Evolutionary conservation across 2,113 vertebrate genomes (phyloP), one percentile per base, ranked within the genome.

Genomic region (Caranx melampygus): DNA sequence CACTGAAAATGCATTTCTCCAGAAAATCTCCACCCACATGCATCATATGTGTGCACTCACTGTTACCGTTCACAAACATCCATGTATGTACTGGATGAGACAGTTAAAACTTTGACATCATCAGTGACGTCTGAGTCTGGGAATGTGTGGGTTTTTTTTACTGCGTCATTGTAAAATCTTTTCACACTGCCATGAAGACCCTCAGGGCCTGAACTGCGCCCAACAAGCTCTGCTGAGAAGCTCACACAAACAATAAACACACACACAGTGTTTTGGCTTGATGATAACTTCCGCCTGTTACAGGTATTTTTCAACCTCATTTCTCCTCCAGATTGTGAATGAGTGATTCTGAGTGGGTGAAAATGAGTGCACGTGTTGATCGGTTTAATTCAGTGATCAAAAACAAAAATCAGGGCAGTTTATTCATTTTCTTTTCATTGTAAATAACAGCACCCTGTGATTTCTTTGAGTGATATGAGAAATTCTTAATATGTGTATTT

Each of bases 161-260:
- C 72, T 62, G 66, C 44, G 7, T 69, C 52, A 13, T 20, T 6
- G 21, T 64, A 37, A 72, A 72, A 35, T 9, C 33, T 63, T 51
- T 82, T 82, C 52, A 70, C 81, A 69, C 63, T 3, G 10, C 12
- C 42, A 75, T 64, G 51, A 47, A 15, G 63, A 18, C 42, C n/a
- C 2, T 7, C 11, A 18, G 6, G 6, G 26, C 26, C 26, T 1
- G 4, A 42, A 60, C 40, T 18, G 57, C 7, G 9, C 49, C 18
- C 20, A 51, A 51, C 5, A 16, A 59, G 33, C 15, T 33, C 57
- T 7, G 18, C 0, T 42, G 3, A 40, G 12, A 61, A 10, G 7
- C 54, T 31, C 26, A 31, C 54, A 57, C 54, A 57, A 12, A 31
- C 13, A 31, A 31, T 57, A 31, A 26, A 57, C 54, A 57, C 11